phyloP scores from a whole-genome alignment of 1,140 invertebrate genomes.

The Zaprionus vittiger region DNA sequence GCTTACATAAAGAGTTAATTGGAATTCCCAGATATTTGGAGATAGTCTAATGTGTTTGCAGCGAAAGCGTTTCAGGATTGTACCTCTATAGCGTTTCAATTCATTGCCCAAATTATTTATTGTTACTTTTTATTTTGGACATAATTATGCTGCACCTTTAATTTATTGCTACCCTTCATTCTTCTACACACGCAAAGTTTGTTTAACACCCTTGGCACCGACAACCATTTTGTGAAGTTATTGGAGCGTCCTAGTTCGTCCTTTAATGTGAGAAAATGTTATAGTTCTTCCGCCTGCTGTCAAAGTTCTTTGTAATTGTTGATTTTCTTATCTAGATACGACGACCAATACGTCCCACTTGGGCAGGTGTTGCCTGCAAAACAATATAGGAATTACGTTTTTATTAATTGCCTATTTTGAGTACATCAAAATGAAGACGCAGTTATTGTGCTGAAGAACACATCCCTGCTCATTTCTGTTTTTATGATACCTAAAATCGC shows the following conservation, averaged over 20 bases:
- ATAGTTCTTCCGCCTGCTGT: conserved; percentile 52
- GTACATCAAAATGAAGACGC: conserved; percentile 20
- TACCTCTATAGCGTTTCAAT: neutral
- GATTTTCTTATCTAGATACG: conserved; percentile 68
- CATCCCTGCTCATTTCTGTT: conserved; percentile 21
- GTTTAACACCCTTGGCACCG: conserved; percentile 30
- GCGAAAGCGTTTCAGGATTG: conserved; percentile 24
- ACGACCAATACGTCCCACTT: conserved; percentile 38
- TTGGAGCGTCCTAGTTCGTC: conserved; percentile 57
- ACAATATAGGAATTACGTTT: conserved; percentile 70
- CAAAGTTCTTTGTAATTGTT: conserved; percentile 70
- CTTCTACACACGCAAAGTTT: conserved; percentile 66
- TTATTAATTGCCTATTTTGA: conserved; percentile 70
- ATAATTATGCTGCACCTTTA: conserved; percentile 81
- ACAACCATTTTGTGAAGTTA: conserved; percentile 69
- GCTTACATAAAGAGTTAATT: too few species aligned
- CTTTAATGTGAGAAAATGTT: conserved; percentile 83
- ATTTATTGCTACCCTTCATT: conserved; percentile 64
- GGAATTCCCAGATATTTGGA: too few species aligned
- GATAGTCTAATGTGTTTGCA: neutral
- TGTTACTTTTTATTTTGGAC: conserved; percentile 66
- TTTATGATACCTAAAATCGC: conserved; percentile 73
- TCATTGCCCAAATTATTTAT: neutral
- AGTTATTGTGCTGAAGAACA: neutral
- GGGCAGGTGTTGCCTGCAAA: conserved; percentile 59